Percentiles rank a stretch among this genome's conserved stretches.
Conservation (phyloP, 2,888 invertebrate species). For the Acanthosepion pharaonis region DNA sequence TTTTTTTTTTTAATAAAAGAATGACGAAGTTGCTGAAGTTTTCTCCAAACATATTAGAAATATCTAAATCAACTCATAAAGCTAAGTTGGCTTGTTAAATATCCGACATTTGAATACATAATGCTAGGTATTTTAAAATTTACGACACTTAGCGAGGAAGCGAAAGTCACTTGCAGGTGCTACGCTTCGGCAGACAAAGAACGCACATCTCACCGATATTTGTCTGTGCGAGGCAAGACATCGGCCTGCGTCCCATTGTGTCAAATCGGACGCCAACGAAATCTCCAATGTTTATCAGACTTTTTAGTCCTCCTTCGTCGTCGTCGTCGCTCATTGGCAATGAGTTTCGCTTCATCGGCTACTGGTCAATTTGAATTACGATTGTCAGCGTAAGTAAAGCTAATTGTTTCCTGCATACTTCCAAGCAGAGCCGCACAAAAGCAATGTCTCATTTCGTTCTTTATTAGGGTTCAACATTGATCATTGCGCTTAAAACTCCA, state of each 20-base stretch:
- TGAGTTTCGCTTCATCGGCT: not conserved
- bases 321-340: constrained; percentile 13
- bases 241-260: not conserved
- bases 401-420: not conserved
- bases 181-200: not conserved
- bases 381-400: constrained; percentile 7
- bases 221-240: not conserved
- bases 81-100: not conserved
- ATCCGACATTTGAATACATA: not conserved
- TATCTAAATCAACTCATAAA: not conserved
- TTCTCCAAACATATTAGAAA: too few relatives aligned
- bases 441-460: not conserved
- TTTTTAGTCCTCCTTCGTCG: not conserved
- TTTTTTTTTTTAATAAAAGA: too few relatives aligned
- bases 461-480: not conserved
- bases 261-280: not conserved
- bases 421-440: not conserved
- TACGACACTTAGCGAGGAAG: not conserved
- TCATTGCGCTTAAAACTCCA: not conserved
- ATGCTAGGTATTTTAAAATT: not conserved
- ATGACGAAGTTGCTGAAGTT: too few relatives aligned
- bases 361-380: not conserved
- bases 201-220: not conserved
- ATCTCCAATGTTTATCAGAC: not conserved
- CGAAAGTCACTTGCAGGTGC: not conserved